Evolutionary conservation across 2,888 invertebrate genomes (phyloP).

Genomic region (Idaea straminata): DNA sequence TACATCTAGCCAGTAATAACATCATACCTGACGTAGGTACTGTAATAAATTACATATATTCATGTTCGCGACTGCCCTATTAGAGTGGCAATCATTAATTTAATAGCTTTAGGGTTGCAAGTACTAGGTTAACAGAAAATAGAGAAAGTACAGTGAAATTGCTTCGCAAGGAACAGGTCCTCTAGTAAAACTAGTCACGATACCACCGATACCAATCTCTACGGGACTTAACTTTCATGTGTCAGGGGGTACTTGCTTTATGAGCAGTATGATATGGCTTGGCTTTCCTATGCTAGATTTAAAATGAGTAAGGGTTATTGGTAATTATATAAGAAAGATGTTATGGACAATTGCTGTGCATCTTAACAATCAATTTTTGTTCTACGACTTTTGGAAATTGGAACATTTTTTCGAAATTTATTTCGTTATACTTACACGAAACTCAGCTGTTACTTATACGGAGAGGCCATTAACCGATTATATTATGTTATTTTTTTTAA

Average conservation of each 20-base stretch:
- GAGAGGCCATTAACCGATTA: no score
- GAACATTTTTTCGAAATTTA: no score
- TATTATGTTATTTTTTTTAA: no score
- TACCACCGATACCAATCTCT: constrained; percentile 29
- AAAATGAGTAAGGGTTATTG: neutral
- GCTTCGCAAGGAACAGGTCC: constrained; percentile 36
- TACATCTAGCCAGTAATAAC: neutral
- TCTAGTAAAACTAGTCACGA: constrained; percentile 53
- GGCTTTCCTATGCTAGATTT: neutral
- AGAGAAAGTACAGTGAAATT: constrained; percentile 56
- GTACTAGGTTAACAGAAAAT: constrained; percentile 30
- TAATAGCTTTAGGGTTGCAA: constrained; percentile 29
- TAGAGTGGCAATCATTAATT: constrained; percentile 28
- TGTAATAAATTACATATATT: constrained; percentile 7
- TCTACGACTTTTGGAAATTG: no score
- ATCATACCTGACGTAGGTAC: neutral
- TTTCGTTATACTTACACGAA: no score
- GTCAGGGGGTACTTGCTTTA: constrained; percentile 15
- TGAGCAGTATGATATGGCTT: constrained; percentile 14
- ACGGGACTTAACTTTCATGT: constrained; percentile 45
- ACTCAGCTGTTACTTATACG: no score
- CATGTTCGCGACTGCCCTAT: constrained; percentile 11
- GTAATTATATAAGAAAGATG: neutral
- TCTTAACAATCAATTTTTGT: no score
- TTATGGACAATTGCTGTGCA: no score